Base-by-base conservation (phyloP, 2,888 invertebrate genomes). In the Nomada fucata region DNA sequence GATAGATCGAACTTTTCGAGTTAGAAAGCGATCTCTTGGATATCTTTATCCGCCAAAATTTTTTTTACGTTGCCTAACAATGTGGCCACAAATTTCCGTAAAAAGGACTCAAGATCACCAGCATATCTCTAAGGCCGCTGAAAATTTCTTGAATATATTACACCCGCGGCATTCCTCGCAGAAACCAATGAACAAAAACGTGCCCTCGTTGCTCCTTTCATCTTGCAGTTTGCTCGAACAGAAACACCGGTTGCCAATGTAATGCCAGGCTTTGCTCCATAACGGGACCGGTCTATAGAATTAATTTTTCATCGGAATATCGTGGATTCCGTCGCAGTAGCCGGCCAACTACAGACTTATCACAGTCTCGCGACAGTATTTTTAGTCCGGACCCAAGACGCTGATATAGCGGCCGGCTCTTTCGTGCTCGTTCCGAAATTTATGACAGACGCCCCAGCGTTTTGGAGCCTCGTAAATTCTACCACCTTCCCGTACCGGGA, bases 381-480 rank as follows among this genome's bases (percentile, higher is more conserved):
- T 80, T 65, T 68, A 47, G 42, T 50, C 57, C 13, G 20, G 52
- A 63, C 67, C 71, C 67, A n/a, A 57, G 63, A 64, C 68, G 63
- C 64, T 79, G 79, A 81, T 81, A 81, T 79, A 74, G 59, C 69
- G 67, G 52, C 60, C 26, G 42, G 67, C 59, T 79, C 79, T 81
- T 79, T 81, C 81, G 74, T 74, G 60, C 60, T 74, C 55, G 79
- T 81, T 79, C 55, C 60, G 20, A 70, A 74, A 81, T 81, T 79
- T 81, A 81, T 81, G 79, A 81, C 69, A 60, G 69, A 70, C 73
- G 74, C 79, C 73, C 69, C 55, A 79, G 70, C 81, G 70, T 79
- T 81, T 79, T 47, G 69, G 79, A 26, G 60, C 42, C 65, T 70
- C 79, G 74, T 81, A 81, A 74, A 81, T 81, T 81, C 50, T 26